A percentile compares a stretch with the other conserved stretches of the same genome.
Conservation (phyloP, 2,888 invertebrate species). For the Patella ulyssiponensis region DNA sequence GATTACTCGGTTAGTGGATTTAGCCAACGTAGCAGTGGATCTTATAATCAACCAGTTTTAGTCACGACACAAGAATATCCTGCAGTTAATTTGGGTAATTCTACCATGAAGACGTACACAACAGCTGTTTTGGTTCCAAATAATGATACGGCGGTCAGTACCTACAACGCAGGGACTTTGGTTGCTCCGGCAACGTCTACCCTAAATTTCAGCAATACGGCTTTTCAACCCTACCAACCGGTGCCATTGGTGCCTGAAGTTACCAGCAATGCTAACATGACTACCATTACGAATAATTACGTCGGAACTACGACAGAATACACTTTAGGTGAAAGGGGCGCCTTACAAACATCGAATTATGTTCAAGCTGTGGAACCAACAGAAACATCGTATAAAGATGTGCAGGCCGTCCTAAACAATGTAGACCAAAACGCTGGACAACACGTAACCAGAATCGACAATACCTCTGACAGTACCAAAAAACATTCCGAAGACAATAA, state of each 20-base stretch:
- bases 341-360: neutral
- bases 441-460: neutral
- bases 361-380: neutral
- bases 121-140: neutral
- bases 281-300: neutral
- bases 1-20: constrained; percentile 1
- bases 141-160: neutral
- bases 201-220: neutral
- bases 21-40: neutral
- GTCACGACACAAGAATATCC: neutral
- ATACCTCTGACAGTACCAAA: neutral
- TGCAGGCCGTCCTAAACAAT: neutral
- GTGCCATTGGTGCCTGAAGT: neutral
- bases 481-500: neutral
- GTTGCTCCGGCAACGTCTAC: neutral
- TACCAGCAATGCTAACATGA: neutral
- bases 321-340: neutral
- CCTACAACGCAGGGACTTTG: neutral
- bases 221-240: neutral
- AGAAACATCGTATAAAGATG: neutral
- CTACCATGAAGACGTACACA: neutral
- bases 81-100: neutral
- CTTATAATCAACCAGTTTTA: neutral
- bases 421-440: constrained; percentile 11
- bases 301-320: constrained; percentile 3